A percentile compares a stretch with the other conserved stretches of the same genome.
phyloP scores from a whole-genome alignment of 1,140 invertebrate species.

The Macrosteles quadrilineatus region DNA sequence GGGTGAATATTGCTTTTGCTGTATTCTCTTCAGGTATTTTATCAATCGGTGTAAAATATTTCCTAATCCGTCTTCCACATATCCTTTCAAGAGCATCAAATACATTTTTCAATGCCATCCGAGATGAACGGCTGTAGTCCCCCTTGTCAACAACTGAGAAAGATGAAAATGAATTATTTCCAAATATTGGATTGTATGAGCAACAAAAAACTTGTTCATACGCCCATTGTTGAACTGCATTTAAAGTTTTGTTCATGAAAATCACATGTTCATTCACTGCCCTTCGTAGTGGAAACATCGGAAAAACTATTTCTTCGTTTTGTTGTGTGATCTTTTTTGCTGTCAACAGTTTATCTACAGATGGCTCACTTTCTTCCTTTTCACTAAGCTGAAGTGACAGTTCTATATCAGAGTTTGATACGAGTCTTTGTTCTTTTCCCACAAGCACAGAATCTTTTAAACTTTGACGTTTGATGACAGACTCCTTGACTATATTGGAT shows the following conservation, averaged over 20 bases:
- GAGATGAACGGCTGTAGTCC: not conserved
- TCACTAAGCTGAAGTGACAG: too few species aligned
- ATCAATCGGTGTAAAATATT: slow-evolving; percentile 26
- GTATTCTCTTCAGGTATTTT: slow-evolving; percentile 10
- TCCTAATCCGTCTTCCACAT: slow-evolving; percentile 26
- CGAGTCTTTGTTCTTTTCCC: too few species aligned
- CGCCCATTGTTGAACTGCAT: slow-evolving; percentile 31
- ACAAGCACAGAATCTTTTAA: too few species aligned
- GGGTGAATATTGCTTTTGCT: slow-evolving; percentile 2
- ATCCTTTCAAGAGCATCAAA: slow-evolving; percentile 29
- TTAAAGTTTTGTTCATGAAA: not conserved
- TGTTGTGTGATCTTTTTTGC: too few species aligned
- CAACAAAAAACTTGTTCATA: slow-evolving; percentile 36
- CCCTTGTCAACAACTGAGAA: not conserved
- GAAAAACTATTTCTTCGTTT: not conserved
- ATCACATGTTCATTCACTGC: not conserved
- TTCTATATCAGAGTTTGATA: too few species aligned
- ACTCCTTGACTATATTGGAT: too few species aligned
- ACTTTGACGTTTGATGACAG: too few species aligned
- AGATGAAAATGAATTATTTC: slow-evolving; percentile 22
- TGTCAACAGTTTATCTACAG: too few species aligned
- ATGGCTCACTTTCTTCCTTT: too few species aligned
- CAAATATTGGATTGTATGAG: slow-evolving; percentile 28
- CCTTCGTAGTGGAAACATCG: slow-evolving; percentile 4
- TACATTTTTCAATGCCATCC: slow-evolving; percentile 22